A percentile compares a stretch with the other conserved stretches of the same genome.
Conservation (phyloP, 2,888 invertebrate genomes). For the Rutpela maculata region DNA sequence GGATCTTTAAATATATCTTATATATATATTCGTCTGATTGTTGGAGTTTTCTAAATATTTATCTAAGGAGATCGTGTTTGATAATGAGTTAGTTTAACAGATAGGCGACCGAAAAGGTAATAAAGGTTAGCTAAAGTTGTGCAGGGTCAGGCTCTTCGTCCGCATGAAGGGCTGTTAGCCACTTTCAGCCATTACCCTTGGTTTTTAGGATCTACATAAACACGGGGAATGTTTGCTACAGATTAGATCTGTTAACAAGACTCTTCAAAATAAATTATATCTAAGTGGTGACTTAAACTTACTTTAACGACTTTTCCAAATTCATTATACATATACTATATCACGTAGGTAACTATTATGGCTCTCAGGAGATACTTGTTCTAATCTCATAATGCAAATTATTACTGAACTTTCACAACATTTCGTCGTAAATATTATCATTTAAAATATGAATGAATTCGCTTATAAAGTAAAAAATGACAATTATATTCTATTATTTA, state of each 20-base stretch:
- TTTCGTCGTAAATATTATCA: neutral
- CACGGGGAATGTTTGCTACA: conserved; percentile 44
- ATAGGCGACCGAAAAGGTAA: conserved; percentile 2
- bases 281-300: conserved; percentile 15
- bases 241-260: conserved; percentile 49
- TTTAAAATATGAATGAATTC: neutral
- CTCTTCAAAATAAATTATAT: conserved; percentile 42
- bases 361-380: conserved; percentile 2
- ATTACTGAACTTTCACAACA: neutral
- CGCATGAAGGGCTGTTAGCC: conserved; percentile 45
- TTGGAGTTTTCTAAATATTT: conserved; percentile 5
- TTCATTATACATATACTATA: conserved; percentile 12
- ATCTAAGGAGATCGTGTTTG: neutral
- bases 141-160: conserved; percentile 1
- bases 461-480: no score
- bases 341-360: neutral
- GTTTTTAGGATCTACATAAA: conserved; percentile 42
- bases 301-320: conserved; percentile 21
- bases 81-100: conserved; percentile 17
- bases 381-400: neutral
- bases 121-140: conserved; percentile 14
- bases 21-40: neutral
- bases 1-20: neutral
- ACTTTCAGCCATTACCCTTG: conserved; percentile 43
- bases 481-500: no score